These are phyloP conservation scores for Nannospalax galili DNA, from an alignment of 2,113 vertebrate species.

Conservation along the genomic window DNA sequence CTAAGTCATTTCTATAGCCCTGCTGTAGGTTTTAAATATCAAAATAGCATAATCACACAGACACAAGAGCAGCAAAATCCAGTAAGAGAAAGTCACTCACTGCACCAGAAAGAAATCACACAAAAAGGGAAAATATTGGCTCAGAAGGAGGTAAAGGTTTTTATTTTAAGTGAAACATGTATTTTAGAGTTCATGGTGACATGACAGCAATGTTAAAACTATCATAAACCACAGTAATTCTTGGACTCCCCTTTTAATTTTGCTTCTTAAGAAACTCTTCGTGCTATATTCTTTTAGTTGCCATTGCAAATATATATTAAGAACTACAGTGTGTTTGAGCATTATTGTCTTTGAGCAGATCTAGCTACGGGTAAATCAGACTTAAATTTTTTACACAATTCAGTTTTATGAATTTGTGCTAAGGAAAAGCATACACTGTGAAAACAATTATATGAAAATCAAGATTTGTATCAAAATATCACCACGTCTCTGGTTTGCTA, in stretches of 20 bases:
- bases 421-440: conserved; percentile 6
- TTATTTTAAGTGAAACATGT: neutral
- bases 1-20: too few relatives aligned
- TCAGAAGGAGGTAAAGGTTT: neutral
- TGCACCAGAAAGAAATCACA: neutral
- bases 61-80: neutral
- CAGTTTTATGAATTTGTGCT: neutral
- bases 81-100: neutral
- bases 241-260: neutral
- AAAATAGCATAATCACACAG: neutral
- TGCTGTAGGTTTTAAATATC: too few relatives aligned
- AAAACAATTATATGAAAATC: conserved; percentile 39
- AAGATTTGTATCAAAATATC: conserved; percentile 48
- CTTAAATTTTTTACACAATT: conserved; percentile 25
- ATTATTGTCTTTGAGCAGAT: neutral
- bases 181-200: neutral
- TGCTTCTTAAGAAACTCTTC: conserved; percentile 7
- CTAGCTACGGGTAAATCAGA: neutral
- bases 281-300: conserved; percentile 3
- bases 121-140: neutral
- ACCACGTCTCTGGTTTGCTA: neutral
- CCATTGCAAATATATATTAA: neutral
- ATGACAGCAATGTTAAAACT: neutral
- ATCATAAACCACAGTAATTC: neutral
- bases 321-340: conserved; percentile 20